Percentiles rank a stretch among this genome's conserved stretches.
Evolutionary conservation across 2,888 invertebrate genomes (phyloP).

Genomic region (Rotaria sp.): DNA sequence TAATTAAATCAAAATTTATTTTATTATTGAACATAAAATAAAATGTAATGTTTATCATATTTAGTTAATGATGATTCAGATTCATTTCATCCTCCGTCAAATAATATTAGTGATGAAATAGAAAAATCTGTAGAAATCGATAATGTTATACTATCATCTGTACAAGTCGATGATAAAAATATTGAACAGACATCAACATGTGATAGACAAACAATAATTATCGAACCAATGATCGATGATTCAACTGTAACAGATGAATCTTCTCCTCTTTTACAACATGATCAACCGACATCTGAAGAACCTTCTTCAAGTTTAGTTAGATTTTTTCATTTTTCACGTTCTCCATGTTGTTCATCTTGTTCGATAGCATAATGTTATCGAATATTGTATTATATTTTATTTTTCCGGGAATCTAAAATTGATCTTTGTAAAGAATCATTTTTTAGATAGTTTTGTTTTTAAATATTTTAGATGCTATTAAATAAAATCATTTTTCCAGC

Average conservation of each 20-base stretch:
- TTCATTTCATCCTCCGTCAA: background rate
- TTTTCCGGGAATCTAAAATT: too few species aligned
- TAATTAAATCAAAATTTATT: too few species aligned
- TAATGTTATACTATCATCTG: background rate
- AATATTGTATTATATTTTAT: too few species aligned
- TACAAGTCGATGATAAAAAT: background rate
- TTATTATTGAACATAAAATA: background rate
- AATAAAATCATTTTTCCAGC: conserved; percentile 18
- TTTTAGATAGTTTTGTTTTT: background rate
- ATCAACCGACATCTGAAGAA: background rate
- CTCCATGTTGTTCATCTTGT: background rate
- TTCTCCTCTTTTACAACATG: background rate
- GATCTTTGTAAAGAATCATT: too few species aligned
- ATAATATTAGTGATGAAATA: background rate
- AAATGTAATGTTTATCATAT: background rate
- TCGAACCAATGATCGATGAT: background rate
- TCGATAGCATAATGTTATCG: background rate
- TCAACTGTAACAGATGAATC: background rate
- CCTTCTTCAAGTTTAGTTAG: background rate
- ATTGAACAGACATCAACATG: background rate
- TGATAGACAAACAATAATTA: background rate
- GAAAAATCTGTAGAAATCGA: background rate
- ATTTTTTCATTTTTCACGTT: background rate
- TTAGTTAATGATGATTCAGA: background rate
- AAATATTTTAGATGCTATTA: background rate